These are phyloP conservation scores for Drosophila rubida DNA, from an alignment of 2,888 invertebrate species.

Conservation along the genomic window DNA sequence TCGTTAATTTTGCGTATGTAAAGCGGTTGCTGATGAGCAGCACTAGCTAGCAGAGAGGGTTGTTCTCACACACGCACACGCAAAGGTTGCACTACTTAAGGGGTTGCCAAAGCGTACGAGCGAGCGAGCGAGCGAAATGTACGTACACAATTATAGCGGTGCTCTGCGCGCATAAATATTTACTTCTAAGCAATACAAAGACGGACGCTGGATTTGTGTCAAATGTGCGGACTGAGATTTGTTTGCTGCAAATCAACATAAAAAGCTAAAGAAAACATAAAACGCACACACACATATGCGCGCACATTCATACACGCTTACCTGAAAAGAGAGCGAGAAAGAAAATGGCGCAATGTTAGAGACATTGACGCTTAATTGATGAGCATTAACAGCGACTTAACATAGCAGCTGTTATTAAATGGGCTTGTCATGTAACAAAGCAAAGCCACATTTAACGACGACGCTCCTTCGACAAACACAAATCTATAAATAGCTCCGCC, in stretches of 20 bases:
- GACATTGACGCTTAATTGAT: slow-evolving; percentile 21
- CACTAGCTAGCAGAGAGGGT: slow-evolving; percentile 17
- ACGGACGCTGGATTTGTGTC: slow-evolving; percentile 66
- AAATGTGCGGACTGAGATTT: slow-evolving; percentile 71
- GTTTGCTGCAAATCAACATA: slow-evolving; percentile 66
- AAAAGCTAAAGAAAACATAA: slow-evolving; percentile 33
- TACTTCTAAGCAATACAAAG: slow-evolving; percentile 46
- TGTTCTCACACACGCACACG: slow-evolving; percentile 27
- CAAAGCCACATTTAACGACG: slow-evolving; percentile 13
- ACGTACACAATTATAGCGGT: slow-evolving; percentile 38
- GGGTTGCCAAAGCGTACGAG: slow-evolving; percentile 46
- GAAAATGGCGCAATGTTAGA: slow-evolving; percentile 44
- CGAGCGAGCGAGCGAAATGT: not conserved
- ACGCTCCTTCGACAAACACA: slow-evolving; percentile 29
- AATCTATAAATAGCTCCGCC: slow-evolving; percentile 46
- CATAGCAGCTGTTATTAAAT: slow-evolving; percentile 38
- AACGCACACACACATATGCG: slow-evolving; percentile 8
- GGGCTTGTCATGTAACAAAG: slow-evolving; percentile 31
- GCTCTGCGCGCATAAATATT: slow-evolving; percentile 62
- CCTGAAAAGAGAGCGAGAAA: slow-evolving; percentile 32
- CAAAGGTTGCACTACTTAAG: slow-evolving; percentile 55
- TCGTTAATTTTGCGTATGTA: slow-evolving; percentile 52
- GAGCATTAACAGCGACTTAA: slow-evolving; percentile 14
- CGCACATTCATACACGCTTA: not conserved
- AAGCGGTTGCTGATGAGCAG: slow-evolving; percentile 9